Base-by-base conservation (phyloP, 1,140 invertebrate species). In the Ips typographus region DNA sequence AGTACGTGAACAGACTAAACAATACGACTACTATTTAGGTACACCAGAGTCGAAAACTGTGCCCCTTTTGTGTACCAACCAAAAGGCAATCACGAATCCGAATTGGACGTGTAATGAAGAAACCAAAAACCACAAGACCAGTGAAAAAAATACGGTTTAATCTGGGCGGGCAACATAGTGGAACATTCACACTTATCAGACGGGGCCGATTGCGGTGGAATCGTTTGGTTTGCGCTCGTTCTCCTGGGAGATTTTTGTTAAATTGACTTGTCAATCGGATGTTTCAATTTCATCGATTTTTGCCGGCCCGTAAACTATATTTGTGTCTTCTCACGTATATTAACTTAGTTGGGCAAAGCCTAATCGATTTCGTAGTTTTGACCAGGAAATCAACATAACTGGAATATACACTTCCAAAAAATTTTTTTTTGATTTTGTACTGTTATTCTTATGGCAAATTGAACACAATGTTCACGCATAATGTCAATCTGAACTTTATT, bases 221-320 rank as follows among this genome's bases (percentile, higher is more conserved):
- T 39, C n/a, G 37, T 56, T 56, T 56, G 53, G 53, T 56, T 56
- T 56, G 38, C 38, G n/a, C 38, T 56, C 44, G 22, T 49, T 49
- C 53, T 37, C 53, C 6, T 4, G 53, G 53, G n/a, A 37, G 38
- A 39, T 37, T 39, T 56, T 39, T 37, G 53, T 56, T 56, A 22
- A 39, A 56, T 56, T 56, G 53, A 39, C 53, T 56, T 37, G 53
- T 56, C 53, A 56, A 56, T 56, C 38, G 53, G 53, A 56, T 56
- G 38, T 56, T 56, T 56, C 38, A 56, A 56, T 56, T 56, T 56
- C 5, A 49, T 49, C 44, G 44, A 49, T 49, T 49, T 49, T 8
- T 22, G 22, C 22, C 44, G 44, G 6, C 22, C 7, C 22, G 44
- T 49, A 49, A 49, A 49, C 44, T 49, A 22, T 49, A 8, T 49